phyloP scores from a whole-genome alignment of 30 jellyfish, hydroid and myxozoan genomes.

The Turritopsis rubra region DNA sequence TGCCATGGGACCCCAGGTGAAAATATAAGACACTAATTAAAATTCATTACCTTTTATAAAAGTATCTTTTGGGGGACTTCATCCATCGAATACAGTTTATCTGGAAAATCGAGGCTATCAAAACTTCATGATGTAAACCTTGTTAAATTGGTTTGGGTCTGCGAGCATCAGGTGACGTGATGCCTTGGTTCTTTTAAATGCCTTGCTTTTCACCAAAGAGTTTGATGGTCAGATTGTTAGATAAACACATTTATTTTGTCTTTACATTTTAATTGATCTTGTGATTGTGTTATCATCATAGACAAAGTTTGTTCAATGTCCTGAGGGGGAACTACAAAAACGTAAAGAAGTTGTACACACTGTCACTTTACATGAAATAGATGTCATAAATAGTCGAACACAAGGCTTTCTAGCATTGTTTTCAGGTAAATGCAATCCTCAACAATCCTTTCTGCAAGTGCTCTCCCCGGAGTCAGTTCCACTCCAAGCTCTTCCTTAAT shows the following conservation, averaged over 20 bases:
- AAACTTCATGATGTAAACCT: too few species aligned
- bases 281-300: constrained; percentile 7
- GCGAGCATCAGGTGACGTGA: too few species aligned
- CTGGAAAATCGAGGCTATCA: too few species aligned
- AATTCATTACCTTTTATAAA: background rate
- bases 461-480: too few species aligned
- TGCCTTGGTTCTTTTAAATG: too few species aligned
- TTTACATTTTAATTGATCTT: background rate
- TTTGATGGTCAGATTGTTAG: too few species aligned
- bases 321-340: constrained; percentile 96
- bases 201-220: too few species aligned
- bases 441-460: too few species aligned
- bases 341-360: constrained; percentile 97
- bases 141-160: too few species aligned
- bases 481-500: too few species aligned
- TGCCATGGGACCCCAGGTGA: constrained; percentile 99
- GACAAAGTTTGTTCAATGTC: constrained; percentile 98
- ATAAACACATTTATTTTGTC: background rate
- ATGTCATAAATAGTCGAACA: constrained; percentile 94
- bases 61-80: background rate
- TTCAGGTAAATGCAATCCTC: constrained; percentile 84
- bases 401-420: constrained; percentile 98
- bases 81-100: too few species aligned
- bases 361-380: constrained; percentile 92
- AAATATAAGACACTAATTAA: background rate